phyloP scores from a whole-genome alignment of 2,888 invertebrate genomes.

The Watsonalla cultraria region DNA sequence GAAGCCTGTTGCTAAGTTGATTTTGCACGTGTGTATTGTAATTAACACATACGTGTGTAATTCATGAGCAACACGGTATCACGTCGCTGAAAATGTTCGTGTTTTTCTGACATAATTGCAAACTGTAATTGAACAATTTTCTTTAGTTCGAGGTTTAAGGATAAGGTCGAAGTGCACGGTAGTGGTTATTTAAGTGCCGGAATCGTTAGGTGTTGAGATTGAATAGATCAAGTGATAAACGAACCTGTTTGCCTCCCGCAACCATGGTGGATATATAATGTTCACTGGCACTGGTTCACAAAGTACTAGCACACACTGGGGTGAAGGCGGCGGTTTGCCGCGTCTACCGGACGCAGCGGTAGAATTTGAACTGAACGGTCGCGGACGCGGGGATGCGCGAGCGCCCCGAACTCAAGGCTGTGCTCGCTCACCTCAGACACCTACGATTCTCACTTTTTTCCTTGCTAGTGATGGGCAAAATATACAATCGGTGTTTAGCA shows the following conservation, averaged over 20 bases:
- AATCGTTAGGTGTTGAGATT: constrained; percentile 24
- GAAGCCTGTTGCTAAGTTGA: constrained; percentile 44
- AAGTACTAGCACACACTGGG: constrained; percentile 49
- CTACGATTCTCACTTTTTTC: constrained; percentile 40
- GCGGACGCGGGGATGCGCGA: constrained; percentile 39
- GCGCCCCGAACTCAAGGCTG: constrained; percentile 48
- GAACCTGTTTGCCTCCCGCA: constrained; percentile 77
- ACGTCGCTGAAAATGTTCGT: constrained; percentile 4
- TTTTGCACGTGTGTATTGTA: constrained; percentile 24
- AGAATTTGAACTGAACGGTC: constrained; percentile 68
- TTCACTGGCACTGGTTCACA: constrained; percentile 53
- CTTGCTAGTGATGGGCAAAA: not conserved
- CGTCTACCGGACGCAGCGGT: constrained; percentile 75
- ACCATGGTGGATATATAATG: constrained; percentile 61
- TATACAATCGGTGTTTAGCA: not conserved
- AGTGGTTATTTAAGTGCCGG: not conserved
- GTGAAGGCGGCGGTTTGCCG: constrained; percentile 54
- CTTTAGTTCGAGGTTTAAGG: not conserved
- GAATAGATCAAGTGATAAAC: constrained; percentile 26
- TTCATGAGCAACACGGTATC: constrained; percentile 6
- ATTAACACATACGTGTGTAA: constrained; percentile 12
- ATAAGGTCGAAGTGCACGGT: not conserved
- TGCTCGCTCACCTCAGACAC: constrained; percentile 35
- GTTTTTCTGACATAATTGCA: not conserved
- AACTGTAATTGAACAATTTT: not conserved